These are phyloP conservation scores for Anthrax anthrax DNA, from an alignment of 2,888 invertebrate genomes.

Conservation along the genomic window DNA sequence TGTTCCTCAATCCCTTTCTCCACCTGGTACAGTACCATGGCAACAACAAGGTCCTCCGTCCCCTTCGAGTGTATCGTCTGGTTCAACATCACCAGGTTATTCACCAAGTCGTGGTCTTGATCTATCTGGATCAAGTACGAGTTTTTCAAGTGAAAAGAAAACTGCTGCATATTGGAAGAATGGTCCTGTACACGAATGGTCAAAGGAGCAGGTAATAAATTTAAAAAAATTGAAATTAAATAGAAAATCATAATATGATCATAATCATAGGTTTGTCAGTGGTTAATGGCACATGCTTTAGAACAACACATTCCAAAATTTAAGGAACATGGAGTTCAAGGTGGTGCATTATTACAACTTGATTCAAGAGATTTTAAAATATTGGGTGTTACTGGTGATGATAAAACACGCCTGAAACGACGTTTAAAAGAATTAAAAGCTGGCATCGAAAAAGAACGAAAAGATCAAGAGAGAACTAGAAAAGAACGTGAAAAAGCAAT, in stretches of 20 bases:
- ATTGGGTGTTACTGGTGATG: constrained; percentile 62
- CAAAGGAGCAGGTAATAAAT: constrained; percentile 51
- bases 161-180: constrained; percentile 53
- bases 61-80: constrained; percentile 49
- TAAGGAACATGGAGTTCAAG: constrained; percentile 77
- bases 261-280: constrained; percentile 66
- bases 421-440: constrained; percentile 71
- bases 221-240: not conserved
- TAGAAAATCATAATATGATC: no score
- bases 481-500: constrained; percentile 72
- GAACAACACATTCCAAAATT: constrained; percentile 81
- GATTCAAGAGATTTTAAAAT: constrained; percentile 87
- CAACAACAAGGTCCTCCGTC: constrained; percentile 48
- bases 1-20: constrained; percentile 45
- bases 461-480: constrained; percentile 70
- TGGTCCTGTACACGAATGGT: constrained; percentile 62
- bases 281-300: constrained; percentile 69
- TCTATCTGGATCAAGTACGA: constrained; percentile 43
- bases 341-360: constrained; percentile 65
- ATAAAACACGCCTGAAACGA: constrained; percentile 69
- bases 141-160: constrained; percentile 46
- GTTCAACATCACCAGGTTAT: constrained; percentile 40
- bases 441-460: constrained; percentile 54
- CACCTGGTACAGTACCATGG: constrained; percentile 48
- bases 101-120: constrained; percentile 39